Conservation (phyloP, 1,140 invertebrate genomes). For the Anastrepha obliqua region DNA sequence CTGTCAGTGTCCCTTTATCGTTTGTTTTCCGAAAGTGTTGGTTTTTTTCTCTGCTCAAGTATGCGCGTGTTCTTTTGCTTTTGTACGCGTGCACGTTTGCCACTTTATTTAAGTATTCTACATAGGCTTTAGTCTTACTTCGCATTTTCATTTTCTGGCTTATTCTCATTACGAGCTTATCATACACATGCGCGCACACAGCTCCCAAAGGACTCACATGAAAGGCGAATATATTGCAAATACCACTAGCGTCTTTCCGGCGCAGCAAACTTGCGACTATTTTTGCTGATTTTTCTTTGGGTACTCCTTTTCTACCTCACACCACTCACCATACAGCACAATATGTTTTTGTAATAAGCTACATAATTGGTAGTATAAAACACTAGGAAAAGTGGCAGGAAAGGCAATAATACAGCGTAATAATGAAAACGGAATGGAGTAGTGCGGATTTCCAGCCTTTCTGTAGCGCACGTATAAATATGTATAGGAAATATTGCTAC, state of each 20-base stretch:
- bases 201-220: slow-evolving; percentile 6
- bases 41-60: too few relatives aligned
- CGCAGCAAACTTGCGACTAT: not conserved
- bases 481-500: too few relatives aligned
- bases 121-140: not conserved
- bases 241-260: not conserved
- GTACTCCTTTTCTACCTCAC: not conserved
- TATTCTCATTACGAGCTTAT: not conserved
- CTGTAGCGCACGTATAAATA: not conserved
- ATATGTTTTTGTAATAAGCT: not conserved
- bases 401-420: not conserved
- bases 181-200: not conserved
- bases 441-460: not conserved
- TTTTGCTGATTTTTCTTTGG: not conserved
- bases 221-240: not conserved
- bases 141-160: not conserved
- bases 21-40: not conserved
- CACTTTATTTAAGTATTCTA: not conserved
- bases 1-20: not conserved
- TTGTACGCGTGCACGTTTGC: not conserved
- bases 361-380: slow-evolving; percentile 19
- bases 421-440: not conserved
- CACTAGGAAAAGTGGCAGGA: not conserved
- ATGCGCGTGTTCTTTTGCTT: not conserved
- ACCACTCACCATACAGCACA: not conserved